Base-by-base conservation (phyloP, 2,797 vertebrate species). In the Molossus molossus region DNA sequence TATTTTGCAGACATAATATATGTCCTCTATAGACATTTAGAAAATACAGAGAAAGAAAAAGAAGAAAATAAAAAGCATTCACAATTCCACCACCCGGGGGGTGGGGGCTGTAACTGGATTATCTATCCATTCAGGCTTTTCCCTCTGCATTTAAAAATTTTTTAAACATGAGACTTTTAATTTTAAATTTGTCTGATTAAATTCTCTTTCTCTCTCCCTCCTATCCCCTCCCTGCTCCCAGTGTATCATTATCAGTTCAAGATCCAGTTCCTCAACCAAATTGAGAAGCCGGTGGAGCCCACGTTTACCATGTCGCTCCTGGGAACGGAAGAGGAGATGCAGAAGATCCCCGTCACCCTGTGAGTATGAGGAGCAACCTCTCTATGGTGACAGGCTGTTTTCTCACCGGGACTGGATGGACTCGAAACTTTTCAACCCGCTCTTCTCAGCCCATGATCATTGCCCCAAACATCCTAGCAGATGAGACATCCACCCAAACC, bases 191-290 rank as follows among this genome's bases (percentile, higher is more conserved):
- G 1, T 53, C 75, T 82, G 25, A 64, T 95, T 87, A 70, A 25
- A 45, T 77, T 62, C 5, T 60, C 33, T 69, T 55, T 76, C 11
- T 77, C 53, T 82, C 18, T 55, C 23, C 10, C 6, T 45, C 14
- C 6, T 37, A 6, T 55, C 15, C 20, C 27, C 27, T 15, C 14
- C 75, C 93, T 53, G 1, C 62, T 84, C 95, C 82, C 97, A 99
- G 99, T 99, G 88, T 99, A 98, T 96, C 99, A 99, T 96, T 99
- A 99, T 96, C 99, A 99, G 98, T 98, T 99, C 98, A 99, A 99
- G 98, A 99, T 99, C 93, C 99, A 99, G 96, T 99, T 99, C 93
- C 97, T 99, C 97, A 99, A 98, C 88, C 98, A 99, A 97, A 98
- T 97, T 7, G 98, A 97, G 92, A 98, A 98, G 82, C 97, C 91